Base-by-base conservation (phyloP, 2,888 invertebrate genomes). In the Himalopsyche tibetana region DNA sequence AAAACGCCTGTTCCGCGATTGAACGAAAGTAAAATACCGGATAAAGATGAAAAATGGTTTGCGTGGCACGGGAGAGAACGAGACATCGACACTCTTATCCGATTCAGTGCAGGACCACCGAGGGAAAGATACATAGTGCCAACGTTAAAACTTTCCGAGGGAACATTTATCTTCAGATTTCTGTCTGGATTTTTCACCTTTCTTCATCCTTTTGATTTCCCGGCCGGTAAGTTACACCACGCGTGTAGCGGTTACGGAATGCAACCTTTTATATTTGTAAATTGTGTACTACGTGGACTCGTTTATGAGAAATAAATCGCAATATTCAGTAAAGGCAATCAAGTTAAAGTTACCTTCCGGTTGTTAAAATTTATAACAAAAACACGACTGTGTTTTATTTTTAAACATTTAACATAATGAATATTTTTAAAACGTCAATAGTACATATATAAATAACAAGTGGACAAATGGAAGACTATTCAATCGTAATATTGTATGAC, bases 131-230 rank as follows among this genome's bases (percentile, higher is more conserved):
- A 93, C 90, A 91, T 93, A 90, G 92, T 93, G 90, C 93, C 93
- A 81, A 90, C 92, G 88, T 92, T 95, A 89, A 93, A 93, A 90
- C 91, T 95, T 87, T 94, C 95, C 86, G 93, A 94, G 87, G 94
- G 95, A 89, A 93, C 94, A 90, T 93, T 95, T 90, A 92, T 94
- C 89, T 95, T 95, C 90, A 92, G 93, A 89, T 94, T 94, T 90
- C 93, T 95, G 90, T 94, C 95, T 15, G 91, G 92, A 87, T 93
- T 95, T 90, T 93, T 95, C 90, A 93, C 93, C 89, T 91, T 94
- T 90, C 93, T 96, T 90, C 94, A 95, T 91, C 95, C 95, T 5
- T 93, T 94, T 89, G 94, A 94, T 89, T 94, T 95, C 91, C 95
- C 95, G 87, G 91, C 94, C 85, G 95, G 95, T 96, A 91, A 94